Conservation (phyloP, 2,797 vertebrate species). For the Acomys russatus region DNA sequence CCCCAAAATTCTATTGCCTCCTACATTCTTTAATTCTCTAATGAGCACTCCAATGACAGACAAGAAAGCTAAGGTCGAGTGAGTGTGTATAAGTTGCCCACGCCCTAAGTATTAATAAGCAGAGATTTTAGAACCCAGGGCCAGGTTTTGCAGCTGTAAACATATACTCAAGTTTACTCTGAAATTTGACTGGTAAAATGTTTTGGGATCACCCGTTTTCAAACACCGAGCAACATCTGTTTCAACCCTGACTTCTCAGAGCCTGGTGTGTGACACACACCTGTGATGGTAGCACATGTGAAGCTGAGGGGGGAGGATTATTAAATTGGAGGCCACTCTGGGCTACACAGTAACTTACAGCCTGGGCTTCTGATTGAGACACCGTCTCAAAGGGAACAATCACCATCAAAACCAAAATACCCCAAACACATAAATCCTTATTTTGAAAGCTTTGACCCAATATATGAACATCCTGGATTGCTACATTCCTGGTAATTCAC, state of each 20-base stretch:
- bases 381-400: neutral
- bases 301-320: neutral
- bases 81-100: neutral
- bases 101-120: neutral
- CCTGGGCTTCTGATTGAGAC: neutral
- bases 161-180: neutral
- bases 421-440: neutral
- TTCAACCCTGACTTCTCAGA: slow-evolving; percentile 12
- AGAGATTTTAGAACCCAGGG: neutral
- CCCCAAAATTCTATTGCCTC: neutral
- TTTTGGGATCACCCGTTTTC: neutral
- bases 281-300: neutral
- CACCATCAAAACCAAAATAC: neutral
- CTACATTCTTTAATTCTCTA: slow-evolving; percentile 1
- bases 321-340: neutral
- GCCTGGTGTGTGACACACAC: neutral
- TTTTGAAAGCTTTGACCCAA: slow-evolving; percentile 25
- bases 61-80: neutral
- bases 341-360: neutral
- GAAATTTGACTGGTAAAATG: slow-evolving; percentile 6
- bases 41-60: neutral
- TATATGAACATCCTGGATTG: neutral
- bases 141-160: neutral
- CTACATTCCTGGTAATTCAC: neutral
- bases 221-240: neutral